Evolutionary conservation across 2,797 vertebrate species (phyloP), one percentile per base, ranked within the genome.

Genomic region (Hipposideros larvatus): DNA sequence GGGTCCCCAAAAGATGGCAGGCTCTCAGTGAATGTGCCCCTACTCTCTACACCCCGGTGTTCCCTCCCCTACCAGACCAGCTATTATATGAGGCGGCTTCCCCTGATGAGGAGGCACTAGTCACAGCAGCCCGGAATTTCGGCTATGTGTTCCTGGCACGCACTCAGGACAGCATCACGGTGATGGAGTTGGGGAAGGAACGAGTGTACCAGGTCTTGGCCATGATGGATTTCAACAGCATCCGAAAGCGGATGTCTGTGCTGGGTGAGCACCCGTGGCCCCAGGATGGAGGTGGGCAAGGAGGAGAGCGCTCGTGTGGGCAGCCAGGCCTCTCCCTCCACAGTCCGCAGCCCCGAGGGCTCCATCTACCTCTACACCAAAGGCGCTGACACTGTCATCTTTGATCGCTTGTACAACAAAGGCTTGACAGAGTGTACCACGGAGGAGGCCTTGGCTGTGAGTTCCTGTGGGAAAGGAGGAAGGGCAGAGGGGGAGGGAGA

Each of bases 231-330:
- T 99, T 99, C 97, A 99, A 98, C 98, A 99, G 99, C 2, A 93
- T 97, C n/a, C 99, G 99, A 91, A 99, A 99, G 94, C 98, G 99
- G 94, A 99, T 99, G 99, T 99, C 99, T 0, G 98, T 99, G 2
- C 97, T 99, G 82, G 99, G 99, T 99, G 95, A 99, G 99, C 3
- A 0, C 21, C 21, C 0, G 13, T 0, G 11, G 7, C 13, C 18
- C 31, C 13, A 21, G 7, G 53, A 1, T 0, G 15, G 22, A 14
- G 7, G 21, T 1, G 22, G 63, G 51, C 14, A 15, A 3, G 2
- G 15, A 11, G 11, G 71, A 6, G 1, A 55, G 22, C 16, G 0
- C 0, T 4, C 7, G n/a, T 10, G 34, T 11, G 55, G 74, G 24
- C 51, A 94, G 28, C 65, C 46, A 65, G 59, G 77, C 71, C 43